A percentile compares a stretch with the other conserved stretches of the same genome.
These are phyloP conservation scores for Zelostemma sp. DNA, from an alignment of 1,140 invertebrate species.

Conservation along the genomic window DNA sequence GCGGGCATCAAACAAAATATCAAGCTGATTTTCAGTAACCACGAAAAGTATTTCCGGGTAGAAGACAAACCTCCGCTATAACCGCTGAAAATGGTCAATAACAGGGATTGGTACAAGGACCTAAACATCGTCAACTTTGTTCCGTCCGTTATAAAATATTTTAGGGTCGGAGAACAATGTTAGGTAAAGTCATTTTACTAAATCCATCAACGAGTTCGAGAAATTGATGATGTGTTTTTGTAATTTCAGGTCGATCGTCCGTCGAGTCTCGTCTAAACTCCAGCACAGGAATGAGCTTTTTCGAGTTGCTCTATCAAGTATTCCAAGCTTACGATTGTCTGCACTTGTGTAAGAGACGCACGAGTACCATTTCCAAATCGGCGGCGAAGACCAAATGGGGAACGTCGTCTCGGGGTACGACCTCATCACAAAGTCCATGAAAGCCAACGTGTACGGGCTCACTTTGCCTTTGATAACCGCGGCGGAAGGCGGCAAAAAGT, in stretches of 20 bases:
- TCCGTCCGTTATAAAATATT: conserved; percentile 82
- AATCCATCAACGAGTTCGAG: not conserved
- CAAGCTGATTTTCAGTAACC: conserved; percentile 85
- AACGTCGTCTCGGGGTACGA: conserved; percentile 94
- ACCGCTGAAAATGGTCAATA: conserved; percentile 82
- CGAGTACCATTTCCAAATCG: conserved; percentile 93
- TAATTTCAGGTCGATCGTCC: conserved; percentile 72
- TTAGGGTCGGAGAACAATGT: conserved; percentile 89
- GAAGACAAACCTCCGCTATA: conserved; percentile 67
- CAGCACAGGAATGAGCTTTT: conserved; percentile 89
- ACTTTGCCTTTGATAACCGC: conserved; percentile 91
- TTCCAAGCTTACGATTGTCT: conserved; percentile 99
- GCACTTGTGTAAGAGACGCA: conserved; percentile 84
- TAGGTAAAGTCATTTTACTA: conserved; percentile 62
- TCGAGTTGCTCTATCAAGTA: conserved; percentile 96
- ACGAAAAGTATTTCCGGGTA: conserved; percentile 83
- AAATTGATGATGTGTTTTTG: not conserved
- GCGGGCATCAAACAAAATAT: conserved; percentile 81
- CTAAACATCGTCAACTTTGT: conserved; percentile 88
- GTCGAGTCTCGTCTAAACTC: conserved; percentile 85
- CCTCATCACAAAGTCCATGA: conserved; percentile 80
- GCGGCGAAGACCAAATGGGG: conserved; percentile 96
- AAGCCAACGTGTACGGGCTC: conserved; percentile 84
- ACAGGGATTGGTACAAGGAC: conserved; percentile 88
- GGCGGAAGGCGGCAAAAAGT: conserved; percentile 93